These are phyloP conservation scores for Eilema depressum DNA, from an alignment of 2,888 invertebrate species.

Conservation along the genomic window DNA sequence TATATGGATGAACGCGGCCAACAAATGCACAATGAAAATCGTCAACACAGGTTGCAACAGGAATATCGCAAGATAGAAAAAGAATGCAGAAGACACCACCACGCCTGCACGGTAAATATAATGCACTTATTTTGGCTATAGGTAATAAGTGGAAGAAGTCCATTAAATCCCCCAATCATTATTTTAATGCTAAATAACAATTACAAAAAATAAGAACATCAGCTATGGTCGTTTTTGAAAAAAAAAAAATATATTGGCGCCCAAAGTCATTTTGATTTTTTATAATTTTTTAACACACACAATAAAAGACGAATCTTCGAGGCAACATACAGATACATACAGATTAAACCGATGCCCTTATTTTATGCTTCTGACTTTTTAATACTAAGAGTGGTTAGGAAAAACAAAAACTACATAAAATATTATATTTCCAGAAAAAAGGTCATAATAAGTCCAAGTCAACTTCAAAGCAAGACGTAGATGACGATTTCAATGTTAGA, in stretches of 20 bases:
- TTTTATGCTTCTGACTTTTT: background rate
- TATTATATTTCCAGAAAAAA: conserved; percentile 58
- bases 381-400: background rate
- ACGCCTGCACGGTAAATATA: conserved; percentile 33
- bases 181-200: no score
- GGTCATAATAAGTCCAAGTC: conserved; percentile 57
- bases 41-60: conserved; percentile 73
- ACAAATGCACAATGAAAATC: conserved; percentile 64
- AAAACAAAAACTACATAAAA: background rate
- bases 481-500: conserved; percentile 54
- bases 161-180: background rate
- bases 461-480: conserved; percentile 47
- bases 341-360: background rate
- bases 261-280: no score
- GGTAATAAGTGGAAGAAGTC: background rate
- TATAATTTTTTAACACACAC: no score
- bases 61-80: conserved; percentile 76
- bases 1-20: conserved; percentile 74
- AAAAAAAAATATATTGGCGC: no score
- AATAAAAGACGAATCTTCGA: no score
- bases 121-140: background rate
- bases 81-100: conserved; percentile 64
- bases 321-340: no score
- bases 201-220: no score
- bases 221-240: no score